Percentiles rank a stretch among this genome's conserved stretches.
These are phyloP conservation scores for Nyctalus aviator DNA, from an alignment of 2,797 vertebrate species.

Conservation along the genomic window DNA sequence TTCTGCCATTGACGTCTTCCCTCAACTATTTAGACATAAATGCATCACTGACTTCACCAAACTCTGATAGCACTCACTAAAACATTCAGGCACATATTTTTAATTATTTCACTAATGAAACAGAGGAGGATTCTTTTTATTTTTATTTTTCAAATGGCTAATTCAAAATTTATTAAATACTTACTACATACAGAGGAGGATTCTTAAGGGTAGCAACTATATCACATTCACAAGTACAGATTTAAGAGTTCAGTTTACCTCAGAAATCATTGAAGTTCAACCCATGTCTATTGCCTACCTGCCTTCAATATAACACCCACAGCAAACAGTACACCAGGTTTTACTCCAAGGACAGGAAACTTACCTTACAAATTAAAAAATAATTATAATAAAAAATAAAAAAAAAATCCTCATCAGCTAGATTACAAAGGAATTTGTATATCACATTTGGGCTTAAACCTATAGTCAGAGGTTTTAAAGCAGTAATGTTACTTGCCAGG, in stretches of 20 bases:
- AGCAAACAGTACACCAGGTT: conserved; percentile 22
- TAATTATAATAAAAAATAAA: not conserved
- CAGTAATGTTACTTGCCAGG: not conserved
- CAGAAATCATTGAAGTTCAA: not conserved
- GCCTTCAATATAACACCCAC: not conserved
- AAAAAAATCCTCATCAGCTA: not conserved
- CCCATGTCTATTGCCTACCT: not conserved
- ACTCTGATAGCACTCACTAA: not conserved
- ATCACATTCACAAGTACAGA: not conserved
- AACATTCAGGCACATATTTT: not conserved
- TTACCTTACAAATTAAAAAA: not conserved
- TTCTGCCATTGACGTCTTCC: not conserved
- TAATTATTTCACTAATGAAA: conserved; percentile 36
- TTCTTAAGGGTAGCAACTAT: not conserved
- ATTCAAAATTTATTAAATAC: too few relatives aligned
- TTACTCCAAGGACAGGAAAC: conserved; percentile 20
- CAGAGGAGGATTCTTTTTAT: not conserved
- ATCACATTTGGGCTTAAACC: not conserved
- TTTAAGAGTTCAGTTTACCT: not conserved
- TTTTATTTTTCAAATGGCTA: too few relatives aligned
- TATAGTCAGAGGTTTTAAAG: conserved; percentile 16
- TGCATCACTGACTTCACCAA: not conserved
- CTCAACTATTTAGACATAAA: not conserved
- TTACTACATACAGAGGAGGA: not conserved
- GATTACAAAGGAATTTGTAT: conserved; percentile 41